phyloP scores from a whole-genome alignment of 2,797 vertebrate species.

The Sebastes jordani region DNA sequence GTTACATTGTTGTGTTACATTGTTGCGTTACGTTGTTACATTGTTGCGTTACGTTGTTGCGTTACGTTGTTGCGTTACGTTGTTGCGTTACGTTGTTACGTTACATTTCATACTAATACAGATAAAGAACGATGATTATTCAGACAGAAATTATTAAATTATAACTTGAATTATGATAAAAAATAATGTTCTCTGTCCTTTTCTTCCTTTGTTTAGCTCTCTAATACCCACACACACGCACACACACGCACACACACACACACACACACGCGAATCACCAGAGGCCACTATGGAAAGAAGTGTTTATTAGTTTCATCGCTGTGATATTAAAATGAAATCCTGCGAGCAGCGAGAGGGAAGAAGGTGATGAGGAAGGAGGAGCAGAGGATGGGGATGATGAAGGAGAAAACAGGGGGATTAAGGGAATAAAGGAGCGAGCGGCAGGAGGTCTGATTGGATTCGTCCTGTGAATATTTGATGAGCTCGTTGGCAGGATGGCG shows the following conservation, averaged over 20 bases:
- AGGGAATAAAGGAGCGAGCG: constrained; percentile 23
- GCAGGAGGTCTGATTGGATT: constrained; percentile 34
- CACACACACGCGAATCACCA: background rate
- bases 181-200: background rate
- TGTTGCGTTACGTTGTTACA: no score
- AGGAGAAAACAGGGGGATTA: constrained; percentile 30
- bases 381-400: background rate
- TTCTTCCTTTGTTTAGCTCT: background rate
- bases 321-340: constrained; percentile 23
- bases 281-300: background rate
- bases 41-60: no score
- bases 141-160: constrained; percentile 45
- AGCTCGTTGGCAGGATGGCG: background rate
- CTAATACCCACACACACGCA: background rate
- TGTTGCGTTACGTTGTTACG: no score
- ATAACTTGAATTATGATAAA: constrained; percentile 21
- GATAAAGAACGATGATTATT: constrained; percentile 33
- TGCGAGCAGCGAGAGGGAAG: background rate
- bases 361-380: background rate
- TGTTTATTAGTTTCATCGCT: constrained; percentile 7
- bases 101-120: background rate
- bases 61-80: no score
- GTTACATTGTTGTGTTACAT: no score
- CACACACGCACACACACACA: background rate
- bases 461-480: constrained; percentile 41